Evolutionary conservation across 1,140 invertebrate genomes (phyloP).

Genomic region (Dreissena rostriformis): DNA sequence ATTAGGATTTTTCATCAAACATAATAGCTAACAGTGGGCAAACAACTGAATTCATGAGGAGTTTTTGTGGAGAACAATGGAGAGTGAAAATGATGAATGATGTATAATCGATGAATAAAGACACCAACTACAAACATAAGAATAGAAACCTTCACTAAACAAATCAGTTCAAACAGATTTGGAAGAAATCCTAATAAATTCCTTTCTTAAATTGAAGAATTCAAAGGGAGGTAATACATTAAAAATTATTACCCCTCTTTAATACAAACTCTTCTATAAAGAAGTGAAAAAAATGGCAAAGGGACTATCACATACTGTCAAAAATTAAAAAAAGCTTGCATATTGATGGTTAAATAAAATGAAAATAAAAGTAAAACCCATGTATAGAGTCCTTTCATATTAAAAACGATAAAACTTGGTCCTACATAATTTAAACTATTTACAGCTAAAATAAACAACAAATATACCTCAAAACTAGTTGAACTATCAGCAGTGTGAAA

Average conservation of each 20-base stretch:
- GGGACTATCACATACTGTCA: slow-evolving; percentile 50
- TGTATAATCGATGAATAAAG: background rate
- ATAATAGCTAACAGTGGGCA: too few relatives aligned
- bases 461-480: background rate
- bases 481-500: slow-evolving; percentile 23
- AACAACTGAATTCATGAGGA: too few relatives aligned
- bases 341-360: slow-evolving; percentile 43
- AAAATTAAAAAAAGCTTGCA: slow-evolving; percentile 50
- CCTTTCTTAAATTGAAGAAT: slow-evolving; percentile 3
- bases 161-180: background rate
- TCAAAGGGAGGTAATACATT: slow-evolving; percentile 9
- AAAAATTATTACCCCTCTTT: slow-evolving; percentile 27
- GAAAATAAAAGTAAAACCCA: slow-evolving; percentile 30
- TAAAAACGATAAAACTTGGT: slow-evolving; percentile 27
- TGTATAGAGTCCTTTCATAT: background rate
- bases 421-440: slow-evolving; percentile 26
- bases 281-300: slow-evolving; percentile 27
- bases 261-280: slow-evolving; percentile 13
- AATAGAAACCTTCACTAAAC: background rate
- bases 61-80: too few relatives aligned
- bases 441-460: slow-evolving; percentile 32
- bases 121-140: background rate
- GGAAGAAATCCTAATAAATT: background rate
- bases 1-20: too few relatives aligned
- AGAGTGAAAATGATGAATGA: too few relatives aligned